Percentiles rank a stretch among this genome's conserved stretches.
phyloP scores from a whole-genome alignment of 2,797 vertebrate genomes.

The Onychomys torridus region DNA sequence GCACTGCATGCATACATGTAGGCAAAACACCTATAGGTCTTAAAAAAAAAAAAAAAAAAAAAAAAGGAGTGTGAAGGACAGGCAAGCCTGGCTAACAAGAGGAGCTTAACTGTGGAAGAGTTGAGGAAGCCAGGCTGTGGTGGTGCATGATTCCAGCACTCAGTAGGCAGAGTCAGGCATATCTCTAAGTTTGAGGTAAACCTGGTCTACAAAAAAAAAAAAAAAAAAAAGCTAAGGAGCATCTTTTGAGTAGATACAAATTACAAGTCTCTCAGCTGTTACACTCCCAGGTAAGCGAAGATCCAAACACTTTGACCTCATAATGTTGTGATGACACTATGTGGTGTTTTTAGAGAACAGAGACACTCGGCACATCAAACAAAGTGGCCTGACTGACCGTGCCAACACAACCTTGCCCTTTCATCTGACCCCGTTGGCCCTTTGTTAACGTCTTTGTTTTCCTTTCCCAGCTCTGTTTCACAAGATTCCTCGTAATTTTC shows the following conservation, averaged over 20 bases:
- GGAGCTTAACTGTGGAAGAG: neutral
- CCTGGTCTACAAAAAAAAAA: neutral
- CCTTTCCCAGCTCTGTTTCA: neutral
- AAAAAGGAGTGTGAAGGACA: neutral
- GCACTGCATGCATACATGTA: neutral
- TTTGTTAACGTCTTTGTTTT: neutral
- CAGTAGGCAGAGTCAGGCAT: neutral
- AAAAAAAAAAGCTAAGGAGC: neutral
- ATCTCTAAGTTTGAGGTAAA: neutral
- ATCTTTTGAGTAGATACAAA: too few relatives aligned
- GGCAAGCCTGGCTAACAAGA: neutral
- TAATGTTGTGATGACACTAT: fast-evolving
- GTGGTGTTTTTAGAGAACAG: too few relatives aligned
- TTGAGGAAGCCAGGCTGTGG: neutral
- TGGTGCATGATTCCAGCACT: neutral
- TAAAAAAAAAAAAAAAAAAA: neutral
- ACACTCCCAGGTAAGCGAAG: neutral
- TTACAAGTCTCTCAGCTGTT: neutral
- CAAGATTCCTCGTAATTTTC: neutral
- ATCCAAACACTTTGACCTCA: neutral
- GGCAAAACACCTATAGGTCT: neutral
- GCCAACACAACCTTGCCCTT: neutral
- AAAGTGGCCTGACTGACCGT: neutral
- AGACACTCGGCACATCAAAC: neutral
- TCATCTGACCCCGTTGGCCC: too few relatives aligned